Conservation (phyloP, 2,113 vertebrate genomes). For the Noctilio leporinus region DNA sequence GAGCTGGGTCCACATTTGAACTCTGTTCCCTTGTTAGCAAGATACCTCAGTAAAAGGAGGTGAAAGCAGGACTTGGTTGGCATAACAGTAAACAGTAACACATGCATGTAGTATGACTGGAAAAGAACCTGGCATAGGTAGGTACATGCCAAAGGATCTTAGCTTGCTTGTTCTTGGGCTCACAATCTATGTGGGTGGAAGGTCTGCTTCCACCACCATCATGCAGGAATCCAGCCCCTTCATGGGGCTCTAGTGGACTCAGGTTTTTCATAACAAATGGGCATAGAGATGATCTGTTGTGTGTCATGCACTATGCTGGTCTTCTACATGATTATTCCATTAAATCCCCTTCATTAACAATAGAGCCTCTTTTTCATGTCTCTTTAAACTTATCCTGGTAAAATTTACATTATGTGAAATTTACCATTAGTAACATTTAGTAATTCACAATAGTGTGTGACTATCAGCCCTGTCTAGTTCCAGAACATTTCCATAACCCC, state of each 20-base stretch:
- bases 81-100: neutral
- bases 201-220: neutral
- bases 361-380: neutral
- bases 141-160: neutral
- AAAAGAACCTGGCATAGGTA: neutral
- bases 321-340: neutral
- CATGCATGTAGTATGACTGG: neutral
- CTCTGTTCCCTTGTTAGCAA: neutral
- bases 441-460: neutral
- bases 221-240: neutral
- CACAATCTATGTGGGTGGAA: neutral
- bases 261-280: neutral
- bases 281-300: neutral
- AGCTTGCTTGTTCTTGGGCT: neutral
- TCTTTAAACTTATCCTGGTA: neutral
- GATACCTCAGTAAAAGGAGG: fast-evolving
- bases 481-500: neutral
- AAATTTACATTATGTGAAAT: neutral
- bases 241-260: fast-evolving
- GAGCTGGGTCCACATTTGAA: neutral
- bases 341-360: neutral
- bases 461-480: neutral
- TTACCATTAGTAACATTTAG: neutral
- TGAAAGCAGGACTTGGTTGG: neutral
- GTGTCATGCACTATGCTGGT: neutral